Conservation (phyloP, 2,113 vertebrate species). For the Pantherophis guttatus region DNA sequence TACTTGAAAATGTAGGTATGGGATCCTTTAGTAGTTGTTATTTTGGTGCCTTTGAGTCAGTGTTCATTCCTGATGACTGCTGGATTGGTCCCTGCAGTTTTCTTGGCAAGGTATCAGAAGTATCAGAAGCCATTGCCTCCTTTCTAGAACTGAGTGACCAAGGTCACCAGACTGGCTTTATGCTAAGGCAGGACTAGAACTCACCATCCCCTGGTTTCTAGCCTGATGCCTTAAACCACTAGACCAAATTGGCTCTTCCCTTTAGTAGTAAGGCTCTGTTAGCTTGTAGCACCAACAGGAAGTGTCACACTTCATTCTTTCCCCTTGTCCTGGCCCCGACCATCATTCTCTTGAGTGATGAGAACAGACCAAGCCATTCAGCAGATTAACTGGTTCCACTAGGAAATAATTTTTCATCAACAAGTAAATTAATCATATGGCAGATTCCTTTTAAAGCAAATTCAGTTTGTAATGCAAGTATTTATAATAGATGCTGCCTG, state of each 20-base stretch:
- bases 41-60: not conserved
- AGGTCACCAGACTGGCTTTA: not conserved
- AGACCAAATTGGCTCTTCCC: not conserved
- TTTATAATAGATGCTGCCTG: not conserved
- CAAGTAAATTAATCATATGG: not conserved
- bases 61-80: not conserved
- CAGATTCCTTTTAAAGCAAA: not conserved
- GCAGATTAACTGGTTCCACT: not conserved
- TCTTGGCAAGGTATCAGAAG: not conserved
- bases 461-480: not conserved
- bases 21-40: accelerated
- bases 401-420: not conserved
- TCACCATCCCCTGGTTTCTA: not conserved
- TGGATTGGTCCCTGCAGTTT: not conserved
- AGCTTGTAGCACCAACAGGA: not conserved
- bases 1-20: not conserved
- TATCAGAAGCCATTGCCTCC: not conserved
- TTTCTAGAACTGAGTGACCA: not conserved
- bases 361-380: not conserved
- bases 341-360: not conserved
- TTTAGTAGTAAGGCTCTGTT: not conserved
- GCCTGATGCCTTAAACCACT: not conserved
- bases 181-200: not conserved
- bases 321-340: not conserved
- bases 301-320: not conserved